Base-by-base conservation (phyloP, 2,797 vertebrate species). In the Acipenser oxyrinchus region DNA sequence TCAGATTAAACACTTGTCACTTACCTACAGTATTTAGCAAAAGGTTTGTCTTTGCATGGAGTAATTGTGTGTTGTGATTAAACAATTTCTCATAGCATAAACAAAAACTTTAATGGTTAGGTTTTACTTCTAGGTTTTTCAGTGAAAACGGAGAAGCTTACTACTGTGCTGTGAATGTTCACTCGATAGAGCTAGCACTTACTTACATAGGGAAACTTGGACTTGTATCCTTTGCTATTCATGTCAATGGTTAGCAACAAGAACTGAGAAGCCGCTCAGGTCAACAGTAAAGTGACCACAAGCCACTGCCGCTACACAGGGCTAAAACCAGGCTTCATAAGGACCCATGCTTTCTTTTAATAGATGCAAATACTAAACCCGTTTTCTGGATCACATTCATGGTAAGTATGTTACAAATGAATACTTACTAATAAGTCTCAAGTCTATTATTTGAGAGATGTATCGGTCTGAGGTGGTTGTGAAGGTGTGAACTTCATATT, bases 351-450 rank as follows among this genome's bases (percentile, higher is more conserved):
- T 37, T 37, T 37, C 37, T 37, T 37, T 37, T 37, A 37, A 37
- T 37, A 37, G 37, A 37, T 37, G 15, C 51, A 15, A 1, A 8
- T 6, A 37, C 6, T 59, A 49, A 18, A 12, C n/a, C 7, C 49
- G 49, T 9, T 64, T 48, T 49, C 62, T n/a, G 51, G 9, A 11
- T 50, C 10, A 50, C 7, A 50, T 8, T 4, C 7, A 6, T 6
- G 11, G 8, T 8, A 51, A 10, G 53, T 23, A 63, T 11, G 62
- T n/a, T 8, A 8, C 18, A 52, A 68, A 4, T 7, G 6, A 62
- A 61, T 18, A 67, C 70, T 66, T 79, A 81, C 88, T 74, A 1
- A 87, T 83, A 23, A 73, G 75, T 51, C 0, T 11, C 51, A 82
- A 69, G 8, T 69, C 0, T 0, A 87, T 51, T 0, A 0, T 0